phyloP scores from a whole-genome alignment of 2,888 invertebrate genomes.

The Dendrolimus pini region DNA sequence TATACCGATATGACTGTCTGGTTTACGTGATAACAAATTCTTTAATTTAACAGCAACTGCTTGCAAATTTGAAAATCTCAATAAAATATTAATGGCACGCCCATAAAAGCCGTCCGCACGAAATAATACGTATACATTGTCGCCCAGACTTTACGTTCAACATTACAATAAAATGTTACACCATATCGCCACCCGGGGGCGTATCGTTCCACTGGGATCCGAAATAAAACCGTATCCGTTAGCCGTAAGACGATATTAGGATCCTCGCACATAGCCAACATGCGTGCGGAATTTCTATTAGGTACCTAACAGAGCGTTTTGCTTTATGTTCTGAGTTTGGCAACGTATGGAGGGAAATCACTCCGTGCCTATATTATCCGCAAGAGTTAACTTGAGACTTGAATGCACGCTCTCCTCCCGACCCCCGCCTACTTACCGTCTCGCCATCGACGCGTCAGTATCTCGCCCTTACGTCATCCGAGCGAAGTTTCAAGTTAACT shows the following conservation, averaged over 20 bases:
- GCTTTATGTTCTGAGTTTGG: conserved; percentile 39
- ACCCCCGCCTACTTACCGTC: too few relatives aligned
- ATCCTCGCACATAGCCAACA: conserved; percentile 44
- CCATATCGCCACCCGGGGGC: conserved; percentile 23
- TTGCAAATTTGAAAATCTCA: background rate
- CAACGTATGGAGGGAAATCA: background rate
- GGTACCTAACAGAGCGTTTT: conserved; percentile 52
- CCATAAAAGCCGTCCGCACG: conserved; percentile 1
- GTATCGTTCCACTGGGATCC: conserved; percentile 36
- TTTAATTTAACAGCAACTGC: background rate
- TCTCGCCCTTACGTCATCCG: too few relatives aligned
- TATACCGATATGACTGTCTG: too few relatives aligned
- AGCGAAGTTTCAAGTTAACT: too few relatives aligned
- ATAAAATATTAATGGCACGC: background rate
- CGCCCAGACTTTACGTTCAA: conserved; percentile 5
- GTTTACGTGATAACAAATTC: too few relatives aligned
- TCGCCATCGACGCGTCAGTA: too few relatives aligned
- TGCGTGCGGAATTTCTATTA: conserved; percentile 63
- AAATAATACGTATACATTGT: conserved; percentile 2
- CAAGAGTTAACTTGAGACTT: background rate
- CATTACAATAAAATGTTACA: conserved; percentile 24
- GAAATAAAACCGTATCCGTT: conserved; percentile 46
- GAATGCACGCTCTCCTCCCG: too few relatives aligned
- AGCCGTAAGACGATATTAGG: conserved; percentile 51
- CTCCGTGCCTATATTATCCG: background rate